Conservation (phyloP, 1,140 invertebrate species). For the Zaprionus capensis region DNA sequence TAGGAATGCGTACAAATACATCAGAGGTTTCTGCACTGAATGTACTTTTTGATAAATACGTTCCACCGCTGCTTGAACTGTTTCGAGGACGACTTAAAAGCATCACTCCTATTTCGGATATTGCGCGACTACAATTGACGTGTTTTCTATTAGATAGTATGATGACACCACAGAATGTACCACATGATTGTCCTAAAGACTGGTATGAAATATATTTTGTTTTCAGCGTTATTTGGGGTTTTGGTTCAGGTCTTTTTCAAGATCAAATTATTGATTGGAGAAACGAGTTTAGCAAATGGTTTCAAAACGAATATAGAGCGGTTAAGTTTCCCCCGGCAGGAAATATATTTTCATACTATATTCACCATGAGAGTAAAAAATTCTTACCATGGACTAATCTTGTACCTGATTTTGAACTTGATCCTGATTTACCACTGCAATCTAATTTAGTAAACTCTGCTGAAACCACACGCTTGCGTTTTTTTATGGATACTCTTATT, state of each 20-base stretch:
- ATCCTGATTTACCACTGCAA: constrained; percentile 94
- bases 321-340: constrained; percentile 93
- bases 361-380: constrained; percentile 93
- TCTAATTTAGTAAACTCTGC: constrained; percentile 93
- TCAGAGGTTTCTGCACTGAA: constrained; percentile 91
- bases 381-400: constrained; percentile 94
- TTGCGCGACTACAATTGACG: constrained; percentile 94
- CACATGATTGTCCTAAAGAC: constrained; percentile 94
- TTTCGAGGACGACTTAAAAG: constrained; percentile 92
- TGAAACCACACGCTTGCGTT: constrained; percentile 94
- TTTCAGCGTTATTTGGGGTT: constrained; percentile 96
- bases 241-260: constrained; percentile 95
- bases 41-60: constrained; percentile 97
- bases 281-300: constrained; percentile 92
- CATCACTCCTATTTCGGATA: constrained; percentile 95
- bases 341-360: constrained; percentile 95
- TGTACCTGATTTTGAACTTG: constrained; percentile 91
- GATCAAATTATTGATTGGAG: constrained; percentile 95
- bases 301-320: constrained; percentile 94
- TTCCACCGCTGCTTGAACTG: constrained; percentile 92
- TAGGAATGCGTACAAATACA: constrained; percentile 90
- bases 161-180: constrained; percentile 91
- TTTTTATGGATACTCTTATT: constrained; percentile 94
- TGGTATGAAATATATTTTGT: constrained; percentile 97
- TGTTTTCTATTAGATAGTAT: constrained; percentile 95